Conservation (phyloP, 2,797 vertebrate genomes). For the Decapterus maruadsi region DNA sequence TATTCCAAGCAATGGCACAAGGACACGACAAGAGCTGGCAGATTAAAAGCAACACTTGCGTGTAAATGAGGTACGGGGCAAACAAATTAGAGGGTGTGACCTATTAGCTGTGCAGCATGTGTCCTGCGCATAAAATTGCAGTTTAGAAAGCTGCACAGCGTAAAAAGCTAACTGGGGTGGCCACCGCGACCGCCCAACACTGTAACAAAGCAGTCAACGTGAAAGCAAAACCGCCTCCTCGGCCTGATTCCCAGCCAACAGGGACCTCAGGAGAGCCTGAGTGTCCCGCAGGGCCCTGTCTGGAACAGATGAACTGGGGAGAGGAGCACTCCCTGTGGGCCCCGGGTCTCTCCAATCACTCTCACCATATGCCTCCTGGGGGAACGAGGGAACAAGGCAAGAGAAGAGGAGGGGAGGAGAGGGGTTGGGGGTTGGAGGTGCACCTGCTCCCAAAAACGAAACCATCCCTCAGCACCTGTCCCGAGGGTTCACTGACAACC, state of each 20-base stretch:
- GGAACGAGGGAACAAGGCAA: slow-evolving; percentile 65
- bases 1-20: slow-evolving; percentile 45
- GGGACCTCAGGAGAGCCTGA: slow-evolving; percentile 65
- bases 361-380: slow-evolving; percentile 81
- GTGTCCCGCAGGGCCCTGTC: slow-evolving; percentile 74
- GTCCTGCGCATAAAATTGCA: slow-evolving; percentile 31
- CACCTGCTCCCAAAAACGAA: slow-evolving; percentile 78
- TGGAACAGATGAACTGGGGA: slow-evolving; percentile 82
- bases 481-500: slow-evolving; percentile 66
- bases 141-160: slow-evolving; percentile 24
- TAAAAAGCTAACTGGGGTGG: slow-evolving; percentile 50
- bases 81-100: slow-evolving; percentile 65
- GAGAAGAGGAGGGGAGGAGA: slow-evolving; percentile 25
- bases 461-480: slow-evolving; percentile 79
- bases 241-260: slow-evolving; percentile 73
- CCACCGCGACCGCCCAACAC: slow-evolving; percentile 45
- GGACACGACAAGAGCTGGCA: slow-evolving; percentile 34
- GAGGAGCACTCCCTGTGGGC: slow-evolving; percentile 73
- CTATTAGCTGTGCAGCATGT: slow-evolving; percentile 50
- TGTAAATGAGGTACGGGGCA: slow-evolving; percentile 52
- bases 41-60: slow-evolving; percentile 56
- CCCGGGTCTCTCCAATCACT: slow-evolving; percentile 77
- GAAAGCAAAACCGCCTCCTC: slow-evolving; percentile 62
- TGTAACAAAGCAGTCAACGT: slow-evolving; percentile 76
- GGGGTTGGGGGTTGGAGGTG: slow-evolving; percentile 29